These are phyloP conservation scores for Brotula barbata DNA, from an alignment of 2,797 vertebrate genomes.

Conservation along the genomic window DNA sequence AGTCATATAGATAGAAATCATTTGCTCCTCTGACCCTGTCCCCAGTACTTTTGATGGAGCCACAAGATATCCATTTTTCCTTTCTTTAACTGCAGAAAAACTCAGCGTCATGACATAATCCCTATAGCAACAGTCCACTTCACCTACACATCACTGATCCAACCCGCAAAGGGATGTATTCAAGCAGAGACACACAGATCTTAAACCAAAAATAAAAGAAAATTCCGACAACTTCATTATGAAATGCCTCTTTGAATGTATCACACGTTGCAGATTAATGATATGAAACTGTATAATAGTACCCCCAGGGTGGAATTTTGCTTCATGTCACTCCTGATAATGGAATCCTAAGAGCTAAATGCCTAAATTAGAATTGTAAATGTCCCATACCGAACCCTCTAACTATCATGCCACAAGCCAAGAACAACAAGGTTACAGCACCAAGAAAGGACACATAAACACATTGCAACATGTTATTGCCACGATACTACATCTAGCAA, in stretches of 20 bases:
- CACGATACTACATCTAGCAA: neutral
- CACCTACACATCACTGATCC: neutral
- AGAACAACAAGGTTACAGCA: slow-evolving; percentile 16
- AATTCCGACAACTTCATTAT: slow-evolving; percentile 3
- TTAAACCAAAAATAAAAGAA: neutral
- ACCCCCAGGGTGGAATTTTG: slow-evolving; percentile 25
- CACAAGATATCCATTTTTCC: too few species aligned
- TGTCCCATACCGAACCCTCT: slow-evolving; percentile 6
- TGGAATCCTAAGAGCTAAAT: slow-evolving; percentile 37
- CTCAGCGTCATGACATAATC: neutral
- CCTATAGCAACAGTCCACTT: neutral
- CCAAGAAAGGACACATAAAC: slow-evolving; percentile 31
- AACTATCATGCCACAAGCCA: slow-evolving; percentile 19
- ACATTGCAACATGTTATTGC: slow-evolving; percentile 1
- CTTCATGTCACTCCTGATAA: slow-evolving; percentile 17
- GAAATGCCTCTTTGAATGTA: slow-evolving; percentile 9
- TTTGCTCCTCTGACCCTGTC: too few species aligned
- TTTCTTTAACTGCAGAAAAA: too few species aligned
- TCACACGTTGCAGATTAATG: slow-evolving; percentile 29
- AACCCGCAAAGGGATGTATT: neutral
- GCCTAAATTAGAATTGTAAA: slow-evolving; percentile 48
- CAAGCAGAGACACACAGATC: neutral
- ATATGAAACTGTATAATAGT: slow-evolving; percentile 17
- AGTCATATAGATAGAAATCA: too few species aligned
- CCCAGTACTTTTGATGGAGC: too few species aligned